Evolutionary conservation across 2,888 invertebrate genomes (phyloP).

Genomic region (Mythimna ferrago): DNA sequence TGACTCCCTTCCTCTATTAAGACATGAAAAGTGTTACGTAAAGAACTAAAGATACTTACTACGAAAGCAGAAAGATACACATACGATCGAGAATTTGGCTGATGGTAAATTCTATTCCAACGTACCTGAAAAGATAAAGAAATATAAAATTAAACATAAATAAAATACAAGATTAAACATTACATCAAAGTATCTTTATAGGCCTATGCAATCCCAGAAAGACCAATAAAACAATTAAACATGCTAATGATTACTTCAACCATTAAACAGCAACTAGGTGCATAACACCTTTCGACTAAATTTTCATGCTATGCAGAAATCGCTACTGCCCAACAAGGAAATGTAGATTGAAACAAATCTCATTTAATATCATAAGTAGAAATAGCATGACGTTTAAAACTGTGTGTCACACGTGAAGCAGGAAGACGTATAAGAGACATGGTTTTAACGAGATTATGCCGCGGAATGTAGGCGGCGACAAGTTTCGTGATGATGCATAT

Average conservation of each 20-base stretch:
- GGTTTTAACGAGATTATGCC: constrained; percentile 70
- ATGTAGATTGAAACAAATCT: constrained; percentile 37
- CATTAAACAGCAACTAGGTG: neutral
- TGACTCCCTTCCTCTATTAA: constrained; percentile 49
- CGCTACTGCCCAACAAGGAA: constrained; percentile 22
- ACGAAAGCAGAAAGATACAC: constrained; percentile 1
- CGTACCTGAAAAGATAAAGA: constrained; percentile 59
- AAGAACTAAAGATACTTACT: constrained; percentile 4
- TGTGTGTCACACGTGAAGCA: constrained; percentile 63
- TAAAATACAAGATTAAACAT: no score
- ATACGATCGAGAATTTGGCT: constrained; percentile 9
- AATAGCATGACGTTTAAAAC: constrained; percentile 37
- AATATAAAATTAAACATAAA: neutral
- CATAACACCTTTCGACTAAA: neutral
- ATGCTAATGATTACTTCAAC: neutral
- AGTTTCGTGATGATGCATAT: constrained; percentile 51
- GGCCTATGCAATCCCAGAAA: neutral
- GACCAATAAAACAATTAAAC: neutral
- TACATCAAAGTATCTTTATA: neutral
- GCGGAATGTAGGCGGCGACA: constrained; percentile 63
- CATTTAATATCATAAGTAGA: constrained; percentile 39
- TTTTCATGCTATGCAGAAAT: neutral
- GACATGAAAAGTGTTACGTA: constrained; percentile 29
- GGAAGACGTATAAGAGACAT: constrained; percentile 70
- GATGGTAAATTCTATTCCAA: neutral